Evolutionary conservation across 2,888 invertebrate species (phyloP).

Genomic region (Thymelicus lineola): DNA sequence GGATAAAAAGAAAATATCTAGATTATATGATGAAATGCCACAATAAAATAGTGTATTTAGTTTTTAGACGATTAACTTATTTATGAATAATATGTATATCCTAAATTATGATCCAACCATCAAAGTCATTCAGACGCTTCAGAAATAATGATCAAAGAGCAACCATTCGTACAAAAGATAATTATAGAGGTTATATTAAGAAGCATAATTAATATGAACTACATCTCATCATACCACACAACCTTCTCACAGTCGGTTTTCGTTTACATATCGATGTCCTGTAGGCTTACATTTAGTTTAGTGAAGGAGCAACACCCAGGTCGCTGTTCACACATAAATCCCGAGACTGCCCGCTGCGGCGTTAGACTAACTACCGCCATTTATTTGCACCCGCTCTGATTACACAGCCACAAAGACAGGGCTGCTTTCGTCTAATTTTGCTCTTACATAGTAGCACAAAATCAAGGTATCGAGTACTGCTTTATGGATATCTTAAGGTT

Average conservation of each 20-base stretch:
- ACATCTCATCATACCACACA: neutral
- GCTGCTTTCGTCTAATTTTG: constrained; percentile 41
- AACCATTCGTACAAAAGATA: no score
- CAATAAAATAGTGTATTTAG: no score
- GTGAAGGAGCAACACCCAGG: constrained; percentile 30
- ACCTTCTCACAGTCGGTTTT: neutral
- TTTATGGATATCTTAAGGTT: neutral
- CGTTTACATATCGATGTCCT: neutral
- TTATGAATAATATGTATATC: no score
- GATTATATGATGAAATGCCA: no score
- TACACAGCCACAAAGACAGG: constrained; percentile 61
- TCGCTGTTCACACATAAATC: constrained; percentile 68
- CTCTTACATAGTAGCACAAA: neutral
- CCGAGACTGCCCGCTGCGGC: constrained; percentile 77
- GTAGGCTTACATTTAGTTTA: constrained; percentile 29
- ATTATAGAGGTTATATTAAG: no score
- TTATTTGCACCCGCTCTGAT: constrained; percentile 77
- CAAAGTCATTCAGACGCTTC: no score
- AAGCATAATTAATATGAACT: no score
- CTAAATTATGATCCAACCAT: no score
- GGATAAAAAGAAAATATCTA: no score
- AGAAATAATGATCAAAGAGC: no score
- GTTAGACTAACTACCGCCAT: constrained; percentile 77
- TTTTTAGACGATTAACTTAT: no score
- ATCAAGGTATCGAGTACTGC: neutral